These are phyloP conservation scores for Lophotis ruficrista DNA, from an alignment of 2,113 vertebrate genomes.

Conservation along the genomic window DNA sequence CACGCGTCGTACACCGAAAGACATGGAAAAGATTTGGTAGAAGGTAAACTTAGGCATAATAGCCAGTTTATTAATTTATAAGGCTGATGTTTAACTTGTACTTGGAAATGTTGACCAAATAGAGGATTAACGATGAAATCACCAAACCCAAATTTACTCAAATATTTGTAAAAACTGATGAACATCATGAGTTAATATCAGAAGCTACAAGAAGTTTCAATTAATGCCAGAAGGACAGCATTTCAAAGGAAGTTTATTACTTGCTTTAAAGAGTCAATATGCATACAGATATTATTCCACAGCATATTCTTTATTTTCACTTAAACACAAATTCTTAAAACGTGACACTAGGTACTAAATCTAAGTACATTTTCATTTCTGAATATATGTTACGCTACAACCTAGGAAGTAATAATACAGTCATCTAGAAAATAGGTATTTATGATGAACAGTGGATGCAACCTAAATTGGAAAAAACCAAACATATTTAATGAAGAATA, in stretches of 20 bases:
- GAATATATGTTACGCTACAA: conserved; percentile 67
- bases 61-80: background rate
- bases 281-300: conserved; percentile 76
- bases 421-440: conserved; percentile 49
- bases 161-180: background rate
- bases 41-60: background rate
- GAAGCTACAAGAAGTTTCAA: background rate
- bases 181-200: background rate
- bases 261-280: conserved; percentile 74
- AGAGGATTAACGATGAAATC: background rate
- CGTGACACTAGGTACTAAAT: conserved; percentile 71
- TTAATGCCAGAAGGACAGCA: background rate
- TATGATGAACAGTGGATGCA: conserved; percentile 62
- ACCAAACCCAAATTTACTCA: background rate
- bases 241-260: conserved; percentile 18
- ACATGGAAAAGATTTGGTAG: background rate
- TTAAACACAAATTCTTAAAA: conserved; percentile 62
- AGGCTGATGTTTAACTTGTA: background rate
- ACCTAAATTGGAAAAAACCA: conserved; percentile 52
- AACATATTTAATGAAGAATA: background rate
- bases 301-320: conserved; percentile 78
- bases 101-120: background rate
- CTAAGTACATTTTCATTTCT: conserved; percentile 75
- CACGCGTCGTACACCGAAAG: rapidly evolving
- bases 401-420: conserved; percentile 55